Base-by-base conservation (phyloP, 2,113 vertebrate species). In the Sinocyclocheilus rhinocerous region DNA sequence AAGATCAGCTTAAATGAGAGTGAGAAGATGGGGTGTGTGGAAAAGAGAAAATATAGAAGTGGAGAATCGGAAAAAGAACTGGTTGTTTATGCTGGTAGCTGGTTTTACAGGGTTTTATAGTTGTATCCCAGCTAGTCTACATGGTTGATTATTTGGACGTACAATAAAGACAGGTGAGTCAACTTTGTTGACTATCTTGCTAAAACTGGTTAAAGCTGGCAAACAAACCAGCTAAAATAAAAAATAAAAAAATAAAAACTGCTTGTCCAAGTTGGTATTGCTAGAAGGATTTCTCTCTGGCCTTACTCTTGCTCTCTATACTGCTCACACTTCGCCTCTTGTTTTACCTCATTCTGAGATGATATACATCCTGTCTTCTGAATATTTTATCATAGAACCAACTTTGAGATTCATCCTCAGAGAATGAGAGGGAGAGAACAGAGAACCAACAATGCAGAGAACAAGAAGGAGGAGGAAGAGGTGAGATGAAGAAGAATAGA, bases 1-100 rank as follows among this genome's bases (percentile, higher is more conserved):
- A 94, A 92, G 92, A 95, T 95, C 92, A 94, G 93, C 93, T 90
- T 90, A 93, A 93, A 91, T 92, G 45, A 52, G 80, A 50, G 24
- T 13, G 13, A 42, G 57, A 45, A 16, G 78, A 81, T 5, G 45
- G 75, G n/a, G 29, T 52, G 75, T 50, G 39, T 76, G 72, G 72
- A 70, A 18, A 70, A 70, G 67, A 36, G 3, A 48, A 75, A 75
- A 48, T 24, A 75, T 9, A 76, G 39, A 61, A 61, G 57, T 61
- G 22, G 20, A 59, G 20, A 59, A 59, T 59, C 7, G 0, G n/a
- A 24, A 24, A 24, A 48, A 48, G 4, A 39, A 22, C 8, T 39
- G 33, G 67, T 48, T 48, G 33, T 72, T 42, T 11, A 39, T 4
- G 29, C 2, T 70, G 67, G 33, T 10, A 36, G 33, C 33, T 70